Conservation (phyloP, 1,140 invertebrate species). For the Dinothrombium tinctorium region DNA sequence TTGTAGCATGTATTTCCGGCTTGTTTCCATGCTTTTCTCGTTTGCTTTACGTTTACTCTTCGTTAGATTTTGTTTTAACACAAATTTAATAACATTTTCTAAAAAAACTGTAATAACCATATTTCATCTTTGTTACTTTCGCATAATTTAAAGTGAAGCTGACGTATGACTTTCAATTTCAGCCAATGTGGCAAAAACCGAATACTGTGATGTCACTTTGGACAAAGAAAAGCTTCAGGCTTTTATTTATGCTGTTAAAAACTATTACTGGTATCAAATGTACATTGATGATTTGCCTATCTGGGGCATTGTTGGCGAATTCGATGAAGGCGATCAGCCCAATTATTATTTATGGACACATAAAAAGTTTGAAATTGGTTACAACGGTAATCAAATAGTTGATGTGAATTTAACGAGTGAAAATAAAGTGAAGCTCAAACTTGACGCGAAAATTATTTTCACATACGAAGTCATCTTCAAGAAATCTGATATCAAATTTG, state of each 20-base stretch:
- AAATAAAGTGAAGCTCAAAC: conserved; percentile 49
- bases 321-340: conserved; percentile 41
- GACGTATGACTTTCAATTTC: too few species aligned
- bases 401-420: conserved; percentile 94
- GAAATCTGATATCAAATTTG: conserved; percentile 57
- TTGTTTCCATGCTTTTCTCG: not conserved
- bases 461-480: conserved; percentile 96
- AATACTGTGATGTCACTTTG: conserved; percentile 67
- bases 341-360: conserved; percentile 87
- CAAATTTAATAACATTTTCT: not conserved
- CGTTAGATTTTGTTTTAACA: not conserved
- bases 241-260: conserved; percentile 91
- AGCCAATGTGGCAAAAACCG: conserved; percentile 45
- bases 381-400: conserved; percentile 85
- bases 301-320: conserved; percentile 85
- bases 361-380: conserved; percentile 95
- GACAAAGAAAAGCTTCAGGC: conserved; percentile 64
- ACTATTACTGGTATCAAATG: conserved; percentile 99
- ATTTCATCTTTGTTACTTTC: conserved; percentile 1
- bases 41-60: not conserved
- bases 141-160: too few species aligned
- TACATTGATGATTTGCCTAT: conserved; percentile 96
- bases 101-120: not conserved
- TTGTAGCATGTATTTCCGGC: not conserved
- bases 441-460: conserved; percentile 54